These are phyloP conservation scores for Anagrus nilaparvatae DNA, from an alignment of 1,140 invertebrate species.

Conservation along the genomic window DNA sequence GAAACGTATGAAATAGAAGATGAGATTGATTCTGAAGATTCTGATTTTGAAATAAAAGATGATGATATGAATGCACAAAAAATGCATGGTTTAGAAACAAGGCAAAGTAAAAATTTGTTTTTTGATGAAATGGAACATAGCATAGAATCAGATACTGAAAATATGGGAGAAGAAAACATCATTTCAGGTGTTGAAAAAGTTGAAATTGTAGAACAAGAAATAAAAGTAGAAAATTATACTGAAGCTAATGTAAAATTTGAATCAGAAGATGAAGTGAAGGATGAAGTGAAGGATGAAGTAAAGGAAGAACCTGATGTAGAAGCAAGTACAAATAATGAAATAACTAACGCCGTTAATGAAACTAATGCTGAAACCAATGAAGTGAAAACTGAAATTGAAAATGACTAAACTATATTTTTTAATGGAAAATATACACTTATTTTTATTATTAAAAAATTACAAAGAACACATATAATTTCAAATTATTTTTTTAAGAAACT, in stretches of 20 bases:
- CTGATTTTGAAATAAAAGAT: not conserved
- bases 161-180: not conserved
- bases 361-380: not conserved
- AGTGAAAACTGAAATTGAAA: constrained; percentile 2
- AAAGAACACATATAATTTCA: not conserved
- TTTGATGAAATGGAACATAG: too few species aligned
- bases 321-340: too few species aligned
- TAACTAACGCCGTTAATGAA: too few species aligned
- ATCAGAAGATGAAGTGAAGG: constrained; percentile 5
- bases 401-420: too few species aligned
- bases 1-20: not conserved
- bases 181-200: constrained; percentile 5
- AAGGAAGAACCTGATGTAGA: not conserved
- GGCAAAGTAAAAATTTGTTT: too few species aligned
- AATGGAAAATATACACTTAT: too few species aligned
- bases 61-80: too few species aligned
- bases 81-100: too few species aligned
- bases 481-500: too few species aligned
- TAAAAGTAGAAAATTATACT: not conserved
- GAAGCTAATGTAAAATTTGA: constrained; percentile 11
- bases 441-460: constrained; percentile 5
- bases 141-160: not conserved
- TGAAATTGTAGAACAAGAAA: not conserved
- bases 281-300: not conserved
- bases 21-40: not conserved